Base-by-base conservation (phyloP, 2,888 invertebrate genomes). In the Drosophila prolongata region DNA sequence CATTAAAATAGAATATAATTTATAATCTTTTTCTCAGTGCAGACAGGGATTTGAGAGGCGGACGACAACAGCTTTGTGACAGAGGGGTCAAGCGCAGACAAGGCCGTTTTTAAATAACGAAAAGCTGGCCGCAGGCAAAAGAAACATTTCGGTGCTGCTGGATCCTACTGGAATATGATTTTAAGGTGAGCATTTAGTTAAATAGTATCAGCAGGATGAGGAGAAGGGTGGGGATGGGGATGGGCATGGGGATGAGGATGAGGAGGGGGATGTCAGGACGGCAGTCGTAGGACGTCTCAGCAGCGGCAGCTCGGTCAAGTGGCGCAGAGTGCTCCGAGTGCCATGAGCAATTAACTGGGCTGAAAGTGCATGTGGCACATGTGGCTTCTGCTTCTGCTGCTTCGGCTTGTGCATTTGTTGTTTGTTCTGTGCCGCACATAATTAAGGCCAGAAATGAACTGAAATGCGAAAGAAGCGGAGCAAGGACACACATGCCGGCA, bases 301-400 rank as follows among this genome's bases (percentile, higher is more conserved):
- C 67, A 54, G 65, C 72, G 71, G 88, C 70, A 82, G 89, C 71
- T 82, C 87, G 89, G 89, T 86, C 87, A 84, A 84, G 83, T 84
- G 87, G 76, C 79, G 77, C 65, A 55, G 55, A 52, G 71, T 35
- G 69, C 54, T 46, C 59, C 49, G 59, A 74, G 75, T 61, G 74
- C 89, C 87, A 88, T 71, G 78, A 88, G 83, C 83, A 84, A 84
- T 84, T 84, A 84, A 88, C 83, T 79, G 59, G 52, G 77, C 58
- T 70, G 57, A 61, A 70, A 71, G 71, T 57, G 58, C 58, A 44
- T 73, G 62, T 60, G 72, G 72, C 85, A 78, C 75, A 78, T 73
- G 62, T 70, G 78, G 14, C 30, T 42, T 50, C 34, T 44, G 71
- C 64, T n/a, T n/a, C n/a, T 40, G 71, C 64, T 38, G n/a, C n/a